Percentiles rank a stretch among this genome's conserved stretches.
These are phyloP conservation scores for Gryon sp. DNA, from an alignment of 1,140 invertebrate species.

Conservation along the genomic window DNA sequence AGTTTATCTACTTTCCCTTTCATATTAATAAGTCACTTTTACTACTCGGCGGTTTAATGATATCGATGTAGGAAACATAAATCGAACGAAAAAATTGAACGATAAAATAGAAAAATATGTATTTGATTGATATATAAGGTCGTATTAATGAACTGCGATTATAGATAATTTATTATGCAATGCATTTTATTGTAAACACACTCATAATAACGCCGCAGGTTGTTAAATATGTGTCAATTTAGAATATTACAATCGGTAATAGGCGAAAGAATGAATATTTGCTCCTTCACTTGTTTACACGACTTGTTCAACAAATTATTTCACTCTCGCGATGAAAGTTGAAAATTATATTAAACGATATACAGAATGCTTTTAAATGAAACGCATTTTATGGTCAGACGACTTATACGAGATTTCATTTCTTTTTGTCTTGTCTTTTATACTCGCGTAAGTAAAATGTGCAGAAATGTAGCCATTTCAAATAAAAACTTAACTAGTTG, in stretches of 20 bases:
- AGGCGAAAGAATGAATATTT: conserved; percentile 12
- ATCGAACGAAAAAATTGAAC: background rate
- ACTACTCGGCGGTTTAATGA: conserved; percentile 23
- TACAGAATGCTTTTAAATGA: too few species aligned
- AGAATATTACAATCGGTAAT: conserved; percentile 14
- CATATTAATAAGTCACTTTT: conserved; percentile 45
- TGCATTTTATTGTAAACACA: conserved; percentile 22
- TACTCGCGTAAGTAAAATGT: too few species aligned
- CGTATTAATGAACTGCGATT: conserved; percentile 16
- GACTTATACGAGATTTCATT: too few species aligned
- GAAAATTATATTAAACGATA: conserved; percentile 12
- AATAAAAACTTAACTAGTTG: too few species aligned
- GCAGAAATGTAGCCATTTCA: too few species aligned
- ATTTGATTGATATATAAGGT: conserved; percentile 46
- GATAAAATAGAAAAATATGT: conserved; percentile 5
- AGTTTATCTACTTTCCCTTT: conserved; percentile 47
- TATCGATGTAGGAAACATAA: conserved; percentile 38
- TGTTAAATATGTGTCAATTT: conserved; percentile 32
- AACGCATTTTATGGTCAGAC: too few species aligned
- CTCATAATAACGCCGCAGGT: conserved; percentile 19
- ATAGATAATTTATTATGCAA: conserved; percentile 25
- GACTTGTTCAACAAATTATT: conserved; percentile 8
- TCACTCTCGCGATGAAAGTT: conserved; percentile 9
- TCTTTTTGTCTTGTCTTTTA: too few species aligned
- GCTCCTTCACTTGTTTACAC: background rate